A percentile compares a stretch with the other conserved stretches of the same genome.
These are phyloP conservation scores for Calliopum simillimum DNA, from an alignment of 2,888 invertebrate genomes.

Conservation along the genomic window DNA sequence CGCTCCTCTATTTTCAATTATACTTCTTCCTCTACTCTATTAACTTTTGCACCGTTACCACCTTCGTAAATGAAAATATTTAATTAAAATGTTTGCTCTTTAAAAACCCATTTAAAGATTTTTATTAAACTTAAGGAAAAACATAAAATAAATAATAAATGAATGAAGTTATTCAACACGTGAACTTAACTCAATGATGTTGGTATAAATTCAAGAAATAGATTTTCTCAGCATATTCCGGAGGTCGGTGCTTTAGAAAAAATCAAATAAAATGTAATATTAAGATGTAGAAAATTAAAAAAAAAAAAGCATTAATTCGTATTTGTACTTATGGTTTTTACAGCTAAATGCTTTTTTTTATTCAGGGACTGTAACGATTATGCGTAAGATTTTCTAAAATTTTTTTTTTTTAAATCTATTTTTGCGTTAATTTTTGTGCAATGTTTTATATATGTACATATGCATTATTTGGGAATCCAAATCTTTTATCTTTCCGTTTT, in stretches of 20 bases:
- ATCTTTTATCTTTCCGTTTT: too few relatives aligned
- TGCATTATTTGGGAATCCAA: too few relatives aligned
- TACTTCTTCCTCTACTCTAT: conserved; percentile 31
- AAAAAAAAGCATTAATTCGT: too few relatives aligned
- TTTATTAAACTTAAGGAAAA: neutral
- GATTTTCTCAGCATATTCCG: conserved; percentile 67
- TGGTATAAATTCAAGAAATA: conserved; percentile 48
- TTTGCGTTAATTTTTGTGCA: too few relatives aligned
- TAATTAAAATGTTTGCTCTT: neutral
- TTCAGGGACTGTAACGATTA: too few relatives aligned
- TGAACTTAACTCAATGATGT: neutral
- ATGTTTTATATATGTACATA: too few relatives aligned
- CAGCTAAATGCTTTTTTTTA: too few relatives aligned
- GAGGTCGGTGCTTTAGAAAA: conserved; percentile 60
- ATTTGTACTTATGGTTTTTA: too few relatives aligned
- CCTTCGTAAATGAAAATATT: conserved; percentile 51
- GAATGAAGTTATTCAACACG: neutral
- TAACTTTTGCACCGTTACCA: conserved; percentile 61
- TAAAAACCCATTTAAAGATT: neutral
- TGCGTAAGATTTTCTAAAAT: too few relatives aligned
- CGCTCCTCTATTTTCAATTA: conserved; percentile 8
- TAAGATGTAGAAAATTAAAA: too few relatives aligned
- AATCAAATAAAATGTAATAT: too few relatives aligned
- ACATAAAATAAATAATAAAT: neutral
- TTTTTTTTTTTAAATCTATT: too few relatives aligned